Conservation (phyloP, 2,888 invertebrate species). For the Hypercompe scribonia region DNA sequence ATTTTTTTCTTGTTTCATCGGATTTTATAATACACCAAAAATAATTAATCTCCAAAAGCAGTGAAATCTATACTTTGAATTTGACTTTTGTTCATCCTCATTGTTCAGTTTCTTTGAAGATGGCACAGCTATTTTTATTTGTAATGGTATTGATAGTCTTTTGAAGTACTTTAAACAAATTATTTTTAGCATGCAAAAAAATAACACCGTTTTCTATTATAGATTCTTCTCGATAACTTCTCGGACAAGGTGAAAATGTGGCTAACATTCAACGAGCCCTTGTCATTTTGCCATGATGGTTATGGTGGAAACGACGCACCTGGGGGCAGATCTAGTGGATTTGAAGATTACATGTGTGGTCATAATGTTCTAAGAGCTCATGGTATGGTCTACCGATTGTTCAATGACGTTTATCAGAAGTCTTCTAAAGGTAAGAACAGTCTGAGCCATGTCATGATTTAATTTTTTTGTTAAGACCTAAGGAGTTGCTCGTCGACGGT, state of each 20-base stretch:
- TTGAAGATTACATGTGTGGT: conserved; percentile 87
- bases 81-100: not conserved
- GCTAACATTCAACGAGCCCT: conserved; percentile 89
- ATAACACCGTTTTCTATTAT: conserved; percentile 4
- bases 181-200: not conserved
- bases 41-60: not conserved
- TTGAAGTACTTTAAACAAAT: not conserved
- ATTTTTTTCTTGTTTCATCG: not conserved
- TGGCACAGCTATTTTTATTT: not conserved
- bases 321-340: conserved; percentile 78
- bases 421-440: conserved; percentile 27
- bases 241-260: conserved; percentile 84
- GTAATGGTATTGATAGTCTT: not conserved
- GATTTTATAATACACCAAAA: not conserved
- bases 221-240: conserved; percentile 81
- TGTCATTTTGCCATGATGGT: conserved; percentile 76
- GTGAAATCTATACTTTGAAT: not conserved
- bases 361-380: conserved; percentile 89
- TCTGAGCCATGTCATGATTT: not conserved
- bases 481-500: not conserved
- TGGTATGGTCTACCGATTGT: conserved; percentile 87
- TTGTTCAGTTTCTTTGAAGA: not conserved
- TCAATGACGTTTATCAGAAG: conserved; percentile 75
- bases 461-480: not conserved
- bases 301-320: conserved; percentile 85